phyloP scores from a whole-genome alignment of 1,140 invertebrate species.

The Caenorhabditis elegans region WBcel235 BX284603.4:10827501-10828000 shows the following conservation, averaged over 20 bases:
- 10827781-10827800: not conserved
- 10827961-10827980: no score
- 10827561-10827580: no score
- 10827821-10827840: slow-evolving; percentile 23
- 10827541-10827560: no score
- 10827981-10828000: no score
- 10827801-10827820: not conserved
- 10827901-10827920: slow-evolving; percentile 18
- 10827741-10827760: slow-evolving; percentile 15
- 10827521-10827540: no score
- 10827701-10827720: not conserved
- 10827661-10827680: not conserved
- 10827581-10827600: no score
- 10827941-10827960: not conserved
- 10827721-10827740: not conserved
- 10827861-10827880: slow-evolving; percentile 24
- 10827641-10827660: no score
- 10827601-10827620: no score
- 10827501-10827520: no score
- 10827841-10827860: not conserved
- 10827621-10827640: no score
- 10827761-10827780: slow-evolving; percentile 18
- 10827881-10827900: not conserved
- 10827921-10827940: not conserved
- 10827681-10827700: not conserved